Evolutionary conservation across 2,888 invertebrate genomes (phyloP).

Genomic region (Holacanthella duospinosa): DNA sequence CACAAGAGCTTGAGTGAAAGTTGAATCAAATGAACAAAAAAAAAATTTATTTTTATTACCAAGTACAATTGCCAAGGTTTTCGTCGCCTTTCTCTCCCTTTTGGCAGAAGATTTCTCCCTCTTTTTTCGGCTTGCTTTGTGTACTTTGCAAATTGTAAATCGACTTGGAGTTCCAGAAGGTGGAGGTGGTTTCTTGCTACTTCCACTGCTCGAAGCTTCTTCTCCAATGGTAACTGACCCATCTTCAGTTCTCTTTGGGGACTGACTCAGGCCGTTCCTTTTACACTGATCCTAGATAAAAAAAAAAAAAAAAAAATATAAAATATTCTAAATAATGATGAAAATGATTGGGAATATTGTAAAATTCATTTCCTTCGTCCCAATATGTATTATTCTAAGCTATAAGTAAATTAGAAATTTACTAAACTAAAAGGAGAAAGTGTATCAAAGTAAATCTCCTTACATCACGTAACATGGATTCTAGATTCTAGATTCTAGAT

Average conservation of each 20-base stretch:
- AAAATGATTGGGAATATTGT: no score
- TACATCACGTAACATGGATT: no score
- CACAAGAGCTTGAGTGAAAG: no score
- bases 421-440: no score
- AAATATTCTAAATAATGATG: no score
- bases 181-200: slow-evolving; percentile 50
- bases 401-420: no score
- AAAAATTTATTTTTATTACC: no score
- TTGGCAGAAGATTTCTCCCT: slow-evolving; percentile 85
- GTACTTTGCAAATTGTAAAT: slow-evolving; percentile 84
- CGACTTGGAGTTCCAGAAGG: slow-evolving; percentile 50
- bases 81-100: slow-evolving; percentile 94
- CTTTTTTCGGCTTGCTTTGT: slow-evolving; percentile 90
- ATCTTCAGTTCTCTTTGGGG: slow-evolving; percentile 25
- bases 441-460: no score
- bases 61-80: slow-evolving; percentile 94
- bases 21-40: no score
- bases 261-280: slow-evolving; percentile 28
- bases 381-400: no score
- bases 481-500: no score
- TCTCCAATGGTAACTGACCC: slow-evolving; percentile 20
- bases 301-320: background rate
- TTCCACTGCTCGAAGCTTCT: slow-evolving; percentile 27
- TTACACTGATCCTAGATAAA: slow-evolving; percentile 29
- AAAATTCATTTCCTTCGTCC: no score